Evolutionary conservation across 2,797 vertebrate genomes (phyloP).

Genomic region (Acrossocheilus wenchowensis): DNA sequence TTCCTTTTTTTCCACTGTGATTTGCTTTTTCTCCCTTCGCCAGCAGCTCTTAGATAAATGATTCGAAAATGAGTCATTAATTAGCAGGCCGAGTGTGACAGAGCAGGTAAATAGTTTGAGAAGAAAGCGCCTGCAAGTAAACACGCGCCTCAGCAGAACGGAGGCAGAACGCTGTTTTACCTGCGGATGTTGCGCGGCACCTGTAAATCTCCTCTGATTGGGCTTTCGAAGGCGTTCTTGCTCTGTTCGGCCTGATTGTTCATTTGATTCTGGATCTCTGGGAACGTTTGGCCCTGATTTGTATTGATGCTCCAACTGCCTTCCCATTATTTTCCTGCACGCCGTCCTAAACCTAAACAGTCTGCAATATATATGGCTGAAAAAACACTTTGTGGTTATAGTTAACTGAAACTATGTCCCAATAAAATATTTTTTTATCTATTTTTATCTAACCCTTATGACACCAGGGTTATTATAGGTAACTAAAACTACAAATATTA

Average conservation of each 20-base stretch:
- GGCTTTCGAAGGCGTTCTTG: not conserved
- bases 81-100: slow-evolving; percentile 79
- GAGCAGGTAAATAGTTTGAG: slow-evolving; percentile 82
- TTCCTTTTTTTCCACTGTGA: slow-evolving; percentile 67
- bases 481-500: no score
- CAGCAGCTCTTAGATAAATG: slow-evolving; percentile 78
- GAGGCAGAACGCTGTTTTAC: slow-evolving; percentile 46
- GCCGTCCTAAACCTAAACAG: not conserved
- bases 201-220: slow-evolving; percentile 16
- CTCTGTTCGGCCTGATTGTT: not conserved
- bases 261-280: slow-evolving; percentile 21
- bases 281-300: slow-evolving; percentile 15
- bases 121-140: slow-evolving; percentile 61
- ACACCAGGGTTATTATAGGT: no score
- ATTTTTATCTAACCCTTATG: not conserved
- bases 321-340: not conserved
- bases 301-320: slow-evolving; percentile 1
- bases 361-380: no score
- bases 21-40: slow-evolving; percentile 60
- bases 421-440: not conserved
- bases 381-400: not conserved
- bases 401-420: not conserved
- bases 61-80: slow-evolving; percentile 81
- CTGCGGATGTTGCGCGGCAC: slow-evolving; percentile 11
- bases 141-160: slow-evolving; percentile 60